Percentiles rank a stretch among this genome's conserved stretches.
phyloP scores from a whole-genome alignment of 2,113 vertebrate genomes.

The Hemiprocne comata region DNA sequence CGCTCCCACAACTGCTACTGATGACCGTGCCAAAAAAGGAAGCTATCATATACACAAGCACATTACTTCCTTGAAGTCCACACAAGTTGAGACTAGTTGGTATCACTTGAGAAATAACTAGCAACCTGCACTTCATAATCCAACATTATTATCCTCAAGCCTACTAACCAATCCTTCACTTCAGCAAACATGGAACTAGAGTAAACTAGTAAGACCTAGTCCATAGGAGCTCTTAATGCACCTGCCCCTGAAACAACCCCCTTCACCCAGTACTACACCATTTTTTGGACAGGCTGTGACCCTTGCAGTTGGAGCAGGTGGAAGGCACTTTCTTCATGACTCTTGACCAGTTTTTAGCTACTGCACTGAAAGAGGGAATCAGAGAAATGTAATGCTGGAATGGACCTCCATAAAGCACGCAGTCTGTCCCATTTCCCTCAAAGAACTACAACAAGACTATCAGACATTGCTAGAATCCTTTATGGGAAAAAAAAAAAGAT shows the following conservation, averaged over 20 bases:
- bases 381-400: not conserved
- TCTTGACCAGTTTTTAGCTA: not conserved
- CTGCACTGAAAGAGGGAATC: not conserved
- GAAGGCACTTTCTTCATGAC: not conserved
- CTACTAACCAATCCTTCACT: not conserved
- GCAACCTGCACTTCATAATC: not conserved
- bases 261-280: not conserved
- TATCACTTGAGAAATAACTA: not conserved
- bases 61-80: not conserved
- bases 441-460: not conserved
- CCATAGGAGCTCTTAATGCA: not conserved
- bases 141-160: not conserved
- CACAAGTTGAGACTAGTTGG: not conserved
- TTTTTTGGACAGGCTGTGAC: not conserved
- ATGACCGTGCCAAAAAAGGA: not conserved
- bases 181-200: not conserved
- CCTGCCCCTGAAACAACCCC: fast-evolving
- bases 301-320: not conserved
- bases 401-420: not conserved
- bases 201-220: not conserved
- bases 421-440: not conserved
- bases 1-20: not conserved
- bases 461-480: not conserved
- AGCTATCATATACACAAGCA: not conserved
- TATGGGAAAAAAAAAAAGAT: not conserved